Percentiles rank a stretch among this genome's conserved stretches.
Conservation (phyloP, 1,140 invertebrate genomes). For the Ceratosolen fusciceps region DNA sequence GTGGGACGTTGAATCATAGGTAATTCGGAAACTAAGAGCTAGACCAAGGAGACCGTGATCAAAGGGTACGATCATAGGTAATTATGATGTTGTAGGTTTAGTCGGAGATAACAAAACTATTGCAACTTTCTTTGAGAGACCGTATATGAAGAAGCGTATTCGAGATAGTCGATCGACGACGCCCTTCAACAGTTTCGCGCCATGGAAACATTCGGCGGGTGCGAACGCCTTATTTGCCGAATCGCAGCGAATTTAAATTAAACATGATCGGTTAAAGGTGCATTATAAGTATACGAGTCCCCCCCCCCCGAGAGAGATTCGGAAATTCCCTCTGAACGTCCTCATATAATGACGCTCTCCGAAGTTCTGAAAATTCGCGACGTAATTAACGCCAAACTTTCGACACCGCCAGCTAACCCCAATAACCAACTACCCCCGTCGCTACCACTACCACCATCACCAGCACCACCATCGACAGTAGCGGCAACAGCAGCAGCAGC, state of each 20-base stretch:
- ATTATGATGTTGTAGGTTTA: too few species aligned
- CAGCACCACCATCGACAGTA: too few species aligned
- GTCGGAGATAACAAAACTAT: too few species aligned
- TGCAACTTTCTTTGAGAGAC: conserved; percentile 58
- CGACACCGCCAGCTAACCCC: conserved; percentile 9
- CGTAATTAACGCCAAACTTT: conserved; percentile 49
- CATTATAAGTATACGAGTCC: conserved; percentile 15
- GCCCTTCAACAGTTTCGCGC: background rate
- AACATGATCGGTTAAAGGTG: conserved; percentile 43
- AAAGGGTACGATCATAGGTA: too few species aligned
- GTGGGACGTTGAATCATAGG: too few species aligned
- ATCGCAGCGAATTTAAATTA: conserved; percentile 44
- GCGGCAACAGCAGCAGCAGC: too few species aligned
- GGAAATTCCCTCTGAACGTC: conserved; percentile 25
- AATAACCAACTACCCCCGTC: too few species aligned
- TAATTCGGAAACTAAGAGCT: too few species aligned
- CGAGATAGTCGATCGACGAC: conserved; percentile 9
- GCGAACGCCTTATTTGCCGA: conserved; percentile 9
- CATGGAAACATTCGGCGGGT: background rate
- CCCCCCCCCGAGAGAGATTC: conserved; percentile 10
- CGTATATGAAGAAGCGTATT: background rate
- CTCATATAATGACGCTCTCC: conserved; percentile 20
- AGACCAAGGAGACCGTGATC: too few species aligned
- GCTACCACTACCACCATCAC: too few species aligned
- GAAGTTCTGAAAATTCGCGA: conserved; percentile 36